Conservation (phyloP, 2,113 vertebrate species). For the Bos taurus region ARS-UCD2.0 NC_037357.1:115797001-115797500, state of each 20-base stretch:
- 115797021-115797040: neutral
- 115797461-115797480: too few species aligned
- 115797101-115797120: neutral
- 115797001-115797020: neutral
- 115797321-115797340: too few species aligned
- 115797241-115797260: neutral
- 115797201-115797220: neutral
- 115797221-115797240: too few species aligned
- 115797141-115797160: neutral
- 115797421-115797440: too few species aligned
- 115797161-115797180: neutral
- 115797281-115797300: too few species aligned
- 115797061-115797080: neutral
- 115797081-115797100: neutral
- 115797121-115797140: neutral
- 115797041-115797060: neutral
- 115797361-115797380: too few species aligned
- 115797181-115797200: neutral
- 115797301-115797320: accelerated
- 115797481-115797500: neutral
- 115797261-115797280: too few species aligned
- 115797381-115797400: too few species aligned
- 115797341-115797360: accelerated
- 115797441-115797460: too few species aligned
- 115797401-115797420: too few species aligned